Base-by-base conservation (phyloP, 2,113 vertebrate species). In the Cyanoderma ruficeps region DNA sequence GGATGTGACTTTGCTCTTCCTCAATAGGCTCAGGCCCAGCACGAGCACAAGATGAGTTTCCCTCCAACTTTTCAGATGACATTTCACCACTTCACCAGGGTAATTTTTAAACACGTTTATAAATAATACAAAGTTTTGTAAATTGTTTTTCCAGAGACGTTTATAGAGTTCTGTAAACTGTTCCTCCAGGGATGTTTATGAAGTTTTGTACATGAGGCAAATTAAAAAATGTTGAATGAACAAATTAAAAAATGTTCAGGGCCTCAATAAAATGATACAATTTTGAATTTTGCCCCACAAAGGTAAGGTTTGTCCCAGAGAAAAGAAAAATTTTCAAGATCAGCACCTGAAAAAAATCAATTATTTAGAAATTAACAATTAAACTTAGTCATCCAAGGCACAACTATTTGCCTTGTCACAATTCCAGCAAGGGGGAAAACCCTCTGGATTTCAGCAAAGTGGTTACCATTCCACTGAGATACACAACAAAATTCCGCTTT, bases 61-160 rank as follows among this genome's bases (percentile, higher is more conserved):
- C 4, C 41, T 85, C 19, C 28, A 35, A 33, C 3, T 55, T 46
- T 41, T 79, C 30, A 6, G 10, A 12, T 41, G 79, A 21, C 4
- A n/a, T n/a, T n/a, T n/a, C n/a, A 0, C 3, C 4, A 7, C 30
- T 10, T 37, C 10, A 15, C 13, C 13, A 1, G 2, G 56, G 4
- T 13, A 2, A 2, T 8, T 12, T 30, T 33, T 13, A 9, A 18
- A 52, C 2, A 0, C 0, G 9, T 31, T 31, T 19, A 8, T 2
- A 49, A 24, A 49, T 49, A 49, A 49, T 24, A 14, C 23, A 14
- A 50, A 33, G 18, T 22, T 49, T 5, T 17, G 10, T 3, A 12
- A 11, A 10, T 15, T 53, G 5, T 23, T 80, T 52, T 39, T 37
- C n/a, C 18, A 15, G 23, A 21, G n/a, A 1, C n/a, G 4, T 49